Base-by-base conservation (phyloP, 2,113 vertebrate genomes). In the Felis chaus region DNA sequence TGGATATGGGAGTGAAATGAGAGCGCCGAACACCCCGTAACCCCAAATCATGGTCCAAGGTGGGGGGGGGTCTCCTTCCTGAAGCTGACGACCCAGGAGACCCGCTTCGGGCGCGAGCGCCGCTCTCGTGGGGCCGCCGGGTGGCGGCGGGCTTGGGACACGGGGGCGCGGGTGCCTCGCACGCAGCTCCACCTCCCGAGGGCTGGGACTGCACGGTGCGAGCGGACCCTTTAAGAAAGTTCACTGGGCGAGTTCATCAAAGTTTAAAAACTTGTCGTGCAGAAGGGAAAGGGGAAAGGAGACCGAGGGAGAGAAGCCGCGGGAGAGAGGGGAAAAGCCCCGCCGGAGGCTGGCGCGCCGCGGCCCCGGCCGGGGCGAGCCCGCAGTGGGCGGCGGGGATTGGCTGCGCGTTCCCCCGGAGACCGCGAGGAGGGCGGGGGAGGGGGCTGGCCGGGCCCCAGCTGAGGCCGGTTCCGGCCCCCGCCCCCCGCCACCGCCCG, bases 141-240 rank as follows among this genome's bases (percentile, higher is more conserved):
- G 63, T 48, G 76, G 7, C 39, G 39, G 48, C 55, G 55, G 21
- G 81, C 78, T 19, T 25, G 53, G 50, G 39, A 36, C 8, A 1
- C 2, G 6, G 23, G 53, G n/a, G 29, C 8, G 57, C 25, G 7
- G 25, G 79, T 9, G 83, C 84, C 8, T 0, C 29, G 63, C 90
- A n/a, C 53, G 25, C 14, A 3, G 36, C 82, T 80, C 83, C 94
- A 45, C 88, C 31, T 50, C 65, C 23, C 65, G 69, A 57, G 7
- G 80, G 89, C 94, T 25, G 80, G 27, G 57, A 33, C 69, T 0
- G 53, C 39, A 63, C 55, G 33, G 33, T 21, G 68, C 79, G 82
- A 89, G 94, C 96, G 94, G 86, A 65, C 97, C 98, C 98, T 99
- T 99, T 98, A 99, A 99, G 98, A 98, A 99, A 98, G 98, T 98